Conservation (phyloP, 2,888 invertebrate genomes). For the Conistra vaccinii region DNA sequence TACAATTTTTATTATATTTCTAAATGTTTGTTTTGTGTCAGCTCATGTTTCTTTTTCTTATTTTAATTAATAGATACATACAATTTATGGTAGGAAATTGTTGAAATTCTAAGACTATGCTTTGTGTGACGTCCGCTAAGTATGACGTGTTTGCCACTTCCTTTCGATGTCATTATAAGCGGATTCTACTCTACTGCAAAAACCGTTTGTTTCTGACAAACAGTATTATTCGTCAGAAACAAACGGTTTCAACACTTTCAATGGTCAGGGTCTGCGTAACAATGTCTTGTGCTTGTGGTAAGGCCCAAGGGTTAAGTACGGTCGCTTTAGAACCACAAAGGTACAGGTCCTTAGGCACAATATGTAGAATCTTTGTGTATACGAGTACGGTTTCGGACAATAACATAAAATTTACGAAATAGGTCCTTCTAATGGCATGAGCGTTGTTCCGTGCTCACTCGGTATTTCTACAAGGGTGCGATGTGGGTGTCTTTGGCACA, state of each 20-base stretch:
- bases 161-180: neutral
- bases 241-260: conserved; percentile 2
- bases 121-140: neutral
- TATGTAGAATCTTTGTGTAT: conserved; percentile 8
- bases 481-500: neutral
- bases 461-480: neutral
- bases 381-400: neutral
- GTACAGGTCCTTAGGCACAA: conserved; percentile 22
- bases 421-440: conserved; percentile 12
- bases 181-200: neutral
- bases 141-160: neutral
- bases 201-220: too few relatives aligned
- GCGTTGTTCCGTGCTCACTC: neutral
- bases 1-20: too few relatives aligned
- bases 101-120: neutral
- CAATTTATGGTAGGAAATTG: neutral
- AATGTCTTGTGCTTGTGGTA: conserved; percentile 23
- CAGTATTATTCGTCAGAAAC: conserved; percentile 16
- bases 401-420: conserved; percentile 26
- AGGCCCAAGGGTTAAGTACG: conserved; percentile 43
- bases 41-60: neutral
- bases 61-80: neutral
- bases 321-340: conserved; percentile 41
- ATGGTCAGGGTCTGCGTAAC: conserved; percentile 13
- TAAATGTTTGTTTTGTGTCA: too few relatives aligned